Percentiles rank a stretch among this genome's conserved stretches.
phyloP scores from a whole-genome alignment of 2,113 vertebrate species.

The Tragelaphus scriptus region DNA sequence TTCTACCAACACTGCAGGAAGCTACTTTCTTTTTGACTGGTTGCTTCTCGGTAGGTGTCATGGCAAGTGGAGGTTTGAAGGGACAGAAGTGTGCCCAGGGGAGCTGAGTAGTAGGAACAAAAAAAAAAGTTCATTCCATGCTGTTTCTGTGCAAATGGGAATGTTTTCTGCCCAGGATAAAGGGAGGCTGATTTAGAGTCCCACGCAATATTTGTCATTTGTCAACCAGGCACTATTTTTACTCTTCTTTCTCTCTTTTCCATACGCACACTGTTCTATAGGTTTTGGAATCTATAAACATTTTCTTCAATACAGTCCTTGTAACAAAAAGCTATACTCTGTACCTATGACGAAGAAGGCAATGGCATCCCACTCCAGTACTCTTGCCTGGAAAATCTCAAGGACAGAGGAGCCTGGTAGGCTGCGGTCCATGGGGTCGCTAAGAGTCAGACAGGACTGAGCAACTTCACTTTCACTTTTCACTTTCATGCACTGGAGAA shows the following conservation, averaged over 20 bases:
- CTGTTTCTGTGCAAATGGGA: not conserved
- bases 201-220: not conserved
- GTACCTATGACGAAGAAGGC: not conserved
- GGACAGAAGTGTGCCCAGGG: not conserved
- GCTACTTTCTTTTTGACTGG: not conserved
- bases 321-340: constrained; percentile 9
- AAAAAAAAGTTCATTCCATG: not conserved
- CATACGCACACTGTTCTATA: not conserved
- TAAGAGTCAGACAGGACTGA: no score
- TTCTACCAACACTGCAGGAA: not conserved
- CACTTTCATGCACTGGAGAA: no score
- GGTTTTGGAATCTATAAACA: not conserved
- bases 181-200: not conserved
- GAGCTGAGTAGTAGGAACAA: not conserved
- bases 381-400: no score
- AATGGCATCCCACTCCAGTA: no score
- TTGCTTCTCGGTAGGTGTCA: not conserved
- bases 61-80: not conserved
- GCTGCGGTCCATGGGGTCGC: no score
- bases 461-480: no score
- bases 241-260: not conserved
- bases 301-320: not conserved
- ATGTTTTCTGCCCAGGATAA: not conserved
- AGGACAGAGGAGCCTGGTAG: no score
- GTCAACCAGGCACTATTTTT: not conserved